A percentile compares a stretch with the other conserved stretches of the same genome.
These are phyloP conservation scores for Ictalurus furcatus DNA, from an alignment of 2,113 vertebrate genomes.

Conservation along the genomic window DNA sequence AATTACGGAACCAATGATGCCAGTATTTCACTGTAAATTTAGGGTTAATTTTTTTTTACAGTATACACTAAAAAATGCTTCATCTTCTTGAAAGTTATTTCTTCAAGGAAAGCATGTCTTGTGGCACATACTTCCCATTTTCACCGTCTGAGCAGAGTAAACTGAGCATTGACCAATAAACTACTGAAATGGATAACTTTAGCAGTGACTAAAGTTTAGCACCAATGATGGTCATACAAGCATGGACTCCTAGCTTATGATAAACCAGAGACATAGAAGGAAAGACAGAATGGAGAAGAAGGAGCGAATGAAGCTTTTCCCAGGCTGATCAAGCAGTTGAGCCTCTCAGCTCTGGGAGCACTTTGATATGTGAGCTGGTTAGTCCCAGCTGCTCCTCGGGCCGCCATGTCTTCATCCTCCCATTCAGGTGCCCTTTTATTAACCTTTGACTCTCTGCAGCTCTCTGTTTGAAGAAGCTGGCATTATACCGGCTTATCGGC, in stretches of 20 bases:
- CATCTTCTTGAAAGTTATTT: not conserved
- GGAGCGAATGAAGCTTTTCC: slow-evolving; percentile 67
- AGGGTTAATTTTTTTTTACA: too few species aligned
- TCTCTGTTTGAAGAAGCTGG: slow-evolving; percentile 73
- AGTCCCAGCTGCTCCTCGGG: slow-evolving; percentile 71
- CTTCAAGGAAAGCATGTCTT: not conserved
- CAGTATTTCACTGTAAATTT: too few species aligned
- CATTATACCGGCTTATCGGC: slow-evolving; percentile 72
- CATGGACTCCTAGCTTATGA: not conserved
- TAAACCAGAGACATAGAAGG: slow-evolving; percentile 43
- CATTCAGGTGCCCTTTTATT: slow-evolving; percentile 77
- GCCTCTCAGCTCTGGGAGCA: slow-evolving; percentile 64
- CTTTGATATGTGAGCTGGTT: slow-evolving; percentile 79
- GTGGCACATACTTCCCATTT: not conserved
- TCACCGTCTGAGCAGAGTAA: not conserved
- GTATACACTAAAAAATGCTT: not conserved
- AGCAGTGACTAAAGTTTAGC: not conserved
- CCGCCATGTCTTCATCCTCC: slow-evolving; percentile 77
- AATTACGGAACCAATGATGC: too few species aligned
- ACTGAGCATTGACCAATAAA: not conserved
- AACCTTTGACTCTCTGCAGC: slow-evolving; percentile 77
- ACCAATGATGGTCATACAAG: not conserved
- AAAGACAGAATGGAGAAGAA: slow-evolving; percentile 51
- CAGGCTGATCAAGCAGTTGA: slow-evolving; percentile 63
- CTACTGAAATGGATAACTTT: not conserved